phyloP scores from a whole-genome alignment of 2,888 invertebrate genomes.

The Mechanitis messenoides region DNA sequence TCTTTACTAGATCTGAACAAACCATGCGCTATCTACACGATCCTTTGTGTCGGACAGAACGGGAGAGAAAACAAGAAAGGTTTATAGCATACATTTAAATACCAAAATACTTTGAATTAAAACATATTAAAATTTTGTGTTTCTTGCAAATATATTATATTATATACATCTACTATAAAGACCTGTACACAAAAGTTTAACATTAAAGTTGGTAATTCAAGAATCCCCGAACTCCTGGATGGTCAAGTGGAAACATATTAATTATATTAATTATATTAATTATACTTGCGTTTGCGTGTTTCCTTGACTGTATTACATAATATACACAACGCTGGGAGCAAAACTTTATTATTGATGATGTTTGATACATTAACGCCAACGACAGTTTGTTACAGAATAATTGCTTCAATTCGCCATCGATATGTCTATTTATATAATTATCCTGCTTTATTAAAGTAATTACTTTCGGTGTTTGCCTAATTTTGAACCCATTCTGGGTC shows the following conservation, averaged over 20 bases:
- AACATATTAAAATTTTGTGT: too few relatives aligned
- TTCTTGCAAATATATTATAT: too few relatives aligned
- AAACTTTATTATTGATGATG: constrained; percentile 13
- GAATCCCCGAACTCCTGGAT: background rate
- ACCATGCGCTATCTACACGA: constrained; percentile 32
- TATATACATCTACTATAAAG: too few relatives aligned
- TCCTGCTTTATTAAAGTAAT: background rate
- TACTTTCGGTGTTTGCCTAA: too few relatives aligned
- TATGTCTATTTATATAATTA: background rate
- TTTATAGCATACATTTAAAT: constrained; percentile 20
- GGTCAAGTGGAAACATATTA: background rate
- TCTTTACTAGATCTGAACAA: constrained; percentile 22
- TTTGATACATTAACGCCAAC: background rate
- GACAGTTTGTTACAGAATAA: constrained; percentile 1
- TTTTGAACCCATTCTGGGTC: too few relatives aligned
- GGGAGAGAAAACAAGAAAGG: constrained; percentile 27
- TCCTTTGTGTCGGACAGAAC: constrained; percentile 40
- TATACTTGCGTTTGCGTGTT: background rate
- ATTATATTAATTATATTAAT: constrained; percentile 2
- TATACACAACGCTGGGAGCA: background rate
- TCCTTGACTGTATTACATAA: background rate
- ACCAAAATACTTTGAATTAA: background rate
- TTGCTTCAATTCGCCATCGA: background rate
- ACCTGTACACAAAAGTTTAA: too few relatives aligned
- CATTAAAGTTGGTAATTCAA: background rate